Evolutionary conservation across 2,113 vertebrate species (phyloP).

Genomic region (Rhipidura dahli): DNA sequence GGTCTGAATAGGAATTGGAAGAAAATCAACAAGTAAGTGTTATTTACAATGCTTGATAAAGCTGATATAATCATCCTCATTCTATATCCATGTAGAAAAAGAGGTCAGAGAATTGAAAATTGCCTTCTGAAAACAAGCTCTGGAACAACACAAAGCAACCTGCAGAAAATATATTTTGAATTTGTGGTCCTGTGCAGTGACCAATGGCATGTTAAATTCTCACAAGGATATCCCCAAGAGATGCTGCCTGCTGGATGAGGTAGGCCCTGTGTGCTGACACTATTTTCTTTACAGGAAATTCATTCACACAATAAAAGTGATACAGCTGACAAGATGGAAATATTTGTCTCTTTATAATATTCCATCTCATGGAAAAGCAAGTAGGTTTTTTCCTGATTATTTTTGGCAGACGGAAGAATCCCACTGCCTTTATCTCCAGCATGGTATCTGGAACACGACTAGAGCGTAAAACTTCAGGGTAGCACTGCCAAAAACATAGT

Average conservation of each 20-base stretch:
- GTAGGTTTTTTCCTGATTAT: not conserved
- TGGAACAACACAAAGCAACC: not conserved
- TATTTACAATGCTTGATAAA: not conserved
- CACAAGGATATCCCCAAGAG: not conserved
- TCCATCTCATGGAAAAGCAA: not conserved
- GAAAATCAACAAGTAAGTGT: not conserved
- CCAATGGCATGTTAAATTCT: not conserved
- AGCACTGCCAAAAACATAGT: not conserved
- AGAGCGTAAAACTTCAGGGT: not conserved
- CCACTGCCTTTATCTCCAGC: not conserved
- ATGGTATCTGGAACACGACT: rapidly evolving
- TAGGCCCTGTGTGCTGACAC: not conserved
- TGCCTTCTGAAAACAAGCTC: not conserved
- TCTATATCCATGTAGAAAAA: not conserved
- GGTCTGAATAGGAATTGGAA: not conserved
- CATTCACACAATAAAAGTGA: not conserved
- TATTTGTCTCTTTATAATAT: not conserved
- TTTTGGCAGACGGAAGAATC: not conserved
- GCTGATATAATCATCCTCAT: not conserved
- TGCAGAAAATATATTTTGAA: not conserved
- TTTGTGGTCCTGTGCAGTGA: not conserved
- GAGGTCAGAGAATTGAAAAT: not conserved
- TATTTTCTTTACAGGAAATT: not conserved
- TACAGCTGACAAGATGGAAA: not conserved
- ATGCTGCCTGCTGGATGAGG: not conserved